Base-by-base conservation (phyloP, 1,140 invertebrate species). In the Orchestia grillus region DNA sequence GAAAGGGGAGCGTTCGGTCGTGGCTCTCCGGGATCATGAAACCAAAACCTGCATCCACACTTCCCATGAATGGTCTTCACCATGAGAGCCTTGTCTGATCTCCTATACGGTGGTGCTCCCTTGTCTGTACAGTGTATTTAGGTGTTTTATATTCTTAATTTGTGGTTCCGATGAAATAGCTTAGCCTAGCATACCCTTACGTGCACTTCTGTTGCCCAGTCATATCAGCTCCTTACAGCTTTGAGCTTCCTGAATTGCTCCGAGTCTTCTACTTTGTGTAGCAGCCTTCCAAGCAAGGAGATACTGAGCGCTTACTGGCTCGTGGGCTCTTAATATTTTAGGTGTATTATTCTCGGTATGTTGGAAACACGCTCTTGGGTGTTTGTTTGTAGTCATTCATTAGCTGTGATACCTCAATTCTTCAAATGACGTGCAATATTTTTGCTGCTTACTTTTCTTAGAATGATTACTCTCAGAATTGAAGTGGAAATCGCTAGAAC, bases 21-120 rank as follows among this genome's bases (percentile, higher is more conserved):
- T 91, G 87, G 47, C 87, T 96, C 47, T 44, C 77, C 45, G 90
- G 90, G 16, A 47, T 62, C 87, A 96, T 91, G 87, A 45, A 87
- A 87, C 40, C 45, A 11, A 96, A 43, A 91, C 90, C 90, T 23
- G 77, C 62, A 36, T 45, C 96, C 47, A 92, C 88, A 45, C 47
- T 90, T 53, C 90, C 87, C 44, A 44, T 96, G 87, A 96, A 96
- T 53, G 96, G 96, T 36, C 87, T 96, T 15, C 96, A 96, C 47
- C 87, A 92, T 19, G 96, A 96, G 44, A 96, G 88, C 90, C 96
- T 91, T 53, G 96, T 96, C 42, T 96, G 87, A 96, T 91, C 44
- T 23, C 0, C 28, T 77, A 15, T 36, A 77, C 62, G 62, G 62
- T 36, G 62, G 28, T 36, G 11, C 11, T 53, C 41, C 88, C 88